These are phyloP conservation scores for Rhyacichthys aspro DNA, from an alignment of 2,797 vertebrate genomes.

Conservation along the genomic window DNA sequence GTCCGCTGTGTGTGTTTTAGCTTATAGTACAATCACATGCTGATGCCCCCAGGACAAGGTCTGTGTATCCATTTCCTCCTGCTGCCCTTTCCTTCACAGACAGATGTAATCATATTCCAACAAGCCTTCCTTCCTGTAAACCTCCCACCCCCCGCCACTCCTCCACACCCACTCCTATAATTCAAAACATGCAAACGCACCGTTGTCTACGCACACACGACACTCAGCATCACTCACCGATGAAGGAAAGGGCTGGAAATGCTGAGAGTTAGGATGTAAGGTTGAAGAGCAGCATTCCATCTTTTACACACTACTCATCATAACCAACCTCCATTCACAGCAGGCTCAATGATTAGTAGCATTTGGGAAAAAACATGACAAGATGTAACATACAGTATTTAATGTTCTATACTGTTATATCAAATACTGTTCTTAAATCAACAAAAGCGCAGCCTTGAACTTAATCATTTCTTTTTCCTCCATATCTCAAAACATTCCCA, in stretches of 20 bases:
- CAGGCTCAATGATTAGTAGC: too few species aligned
- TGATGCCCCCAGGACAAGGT: constrained; percentile 39
- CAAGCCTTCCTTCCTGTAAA: constrained; percentile 76
- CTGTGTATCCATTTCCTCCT: constrained; percentile 70
- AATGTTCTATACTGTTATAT: too few species aligned
- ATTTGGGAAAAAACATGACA: neutral
- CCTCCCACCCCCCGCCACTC: neutral
- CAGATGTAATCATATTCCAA: constrained; percentile 77
- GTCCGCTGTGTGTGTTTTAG: constrained; percentile 1
- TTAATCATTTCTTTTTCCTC: too few species aligned
- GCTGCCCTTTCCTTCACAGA: constrained; percentile 67
- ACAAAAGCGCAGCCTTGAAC: too few species aligned
- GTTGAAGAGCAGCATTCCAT: constrained; percentile 40
- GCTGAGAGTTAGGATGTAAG: neutral
- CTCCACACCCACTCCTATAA: constrained; percentile 6
- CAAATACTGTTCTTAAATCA: neutral
- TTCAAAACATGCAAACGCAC: constrained; percentile 30
- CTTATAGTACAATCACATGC: constrained; percentile 6
- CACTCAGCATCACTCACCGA: constrained; percentile 38
- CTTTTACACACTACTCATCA: neutral
- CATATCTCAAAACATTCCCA: neutral
- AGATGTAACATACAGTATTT: too few species aligned
- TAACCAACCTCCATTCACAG: neutral
- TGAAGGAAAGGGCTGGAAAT: constrained; percentile 26
- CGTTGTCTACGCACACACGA: constrained; percentile 14